Percentiles rank a stretch among this genome's conserved stretches.
These are phyloP conservation scores for Chlorodrepanis virens DNA, from an alignment of 2,113 vertebrate genomes.

Conservation along the genomic window DNA sequence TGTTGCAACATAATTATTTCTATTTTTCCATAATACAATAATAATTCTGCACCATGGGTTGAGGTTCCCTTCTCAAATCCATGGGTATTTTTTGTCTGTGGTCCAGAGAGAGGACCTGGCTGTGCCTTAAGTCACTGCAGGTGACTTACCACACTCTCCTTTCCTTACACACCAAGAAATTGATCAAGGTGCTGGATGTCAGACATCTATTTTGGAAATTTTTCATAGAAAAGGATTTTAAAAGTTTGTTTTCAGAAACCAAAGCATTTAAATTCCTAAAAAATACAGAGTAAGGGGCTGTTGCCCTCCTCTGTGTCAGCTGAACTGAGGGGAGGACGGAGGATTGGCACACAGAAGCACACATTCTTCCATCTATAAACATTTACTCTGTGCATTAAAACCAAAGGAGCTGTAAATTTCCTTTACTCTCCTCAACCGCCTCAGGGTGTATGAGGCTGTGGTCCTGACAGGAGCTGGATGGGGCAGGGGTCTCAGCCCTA, in stretches of 20 bases:
- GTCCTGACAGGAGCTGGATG: neutral
- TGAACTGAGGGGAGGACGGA: neutral
- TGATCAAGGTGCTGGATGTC: neutral
- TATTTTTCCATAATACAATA: neutral
- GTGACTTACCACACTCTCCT: neutral
- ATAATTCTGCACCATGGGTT: neutral
- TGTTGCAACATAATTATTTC: neutral
- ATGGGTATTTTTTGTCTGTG: neutral
- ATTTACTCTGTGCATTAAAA: neutral
- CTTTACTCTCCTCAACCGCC: neutral
- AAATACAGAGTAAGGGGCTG: neutral
- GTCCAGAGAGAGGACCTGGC: neutral
- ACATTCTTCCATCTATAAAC: neutral
- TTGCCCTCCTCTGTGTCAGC: neutral
- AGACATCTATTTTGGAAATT: neutral
- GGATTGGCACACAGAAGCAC: neutral
- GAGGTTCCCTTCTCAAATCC: neutral
- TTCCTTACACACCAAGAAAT: neutral
- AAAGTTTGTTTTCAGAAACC: neutral
- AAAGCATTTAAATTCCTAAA: neutral
- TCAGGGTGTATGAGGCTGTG: rapidly evolving
- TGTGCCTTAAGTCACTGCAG: neutral
- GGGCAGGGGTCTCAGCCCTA: neutral
- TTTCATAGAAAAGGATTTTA: neutral
- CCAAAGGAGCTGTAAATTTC: neutral